Base-by-base conservation (phyloP, 2,113 vertebrate species). In the Merops nubicus region DNA sequence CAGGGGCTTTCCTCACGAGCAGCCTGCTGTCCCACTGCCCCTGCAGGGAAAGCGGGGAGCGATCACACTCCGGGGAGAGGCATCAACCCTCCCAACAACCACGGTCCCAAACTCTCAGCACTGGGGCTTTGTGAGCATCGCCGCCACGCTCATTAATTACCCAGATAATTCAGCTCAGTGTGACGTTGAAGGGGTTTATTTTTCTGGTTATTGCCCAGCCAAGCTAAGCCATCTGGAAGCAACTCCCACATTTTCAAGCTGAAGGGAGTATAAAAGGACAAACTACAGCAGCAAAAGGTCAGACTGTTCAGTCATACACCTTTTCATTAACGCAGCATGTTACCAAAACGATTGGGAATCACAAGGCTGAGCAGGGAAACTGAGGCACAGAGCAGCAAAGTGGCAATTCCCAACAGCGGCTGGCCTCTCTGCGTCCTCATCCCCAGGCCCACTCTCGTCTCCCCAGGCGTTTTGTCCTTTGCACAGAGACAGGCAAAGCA, bases 1-100 rank as follows among this genome's bases (percentile, higher is more conserved):
- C 57, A 56, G 47, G 84, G 93, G 69, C 38, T 91, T 96, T 97
- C 96, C 95, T 96, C 96, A 96, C 6, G 69, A 81, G 43, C 80
- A 59, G 12, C 17, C 76, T 89, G 89, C 84, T 57, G 56, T 81
- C 51, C 54, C 0, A 0, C 79, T 6, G 6, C 68, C 76, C 80
- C 84, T 80, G 53, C 4, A 4, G 59, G 56, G 29, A 67, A 78
- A 72, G 4, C 0, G 2, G 53, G 47, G 17, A 45, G 54, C 63
- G 69, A 40, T 21, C 34, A 20, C 33, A 6, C 13, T 8, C 33
- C 4, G 9, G 9, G 23, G 5, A 91, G 33, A 91, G n/a, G 18
- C 57, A 68, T 20, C 62, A n/a, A 8, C 31, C 38, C 18, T 48
- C 0, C 0, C 5, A 18, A 6, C 43, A 63, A 0, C 12, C 4